phyloP scores from a whole-genome alignment of 2,797 vertebrate species.

The Fratercula arctica region DNA sequence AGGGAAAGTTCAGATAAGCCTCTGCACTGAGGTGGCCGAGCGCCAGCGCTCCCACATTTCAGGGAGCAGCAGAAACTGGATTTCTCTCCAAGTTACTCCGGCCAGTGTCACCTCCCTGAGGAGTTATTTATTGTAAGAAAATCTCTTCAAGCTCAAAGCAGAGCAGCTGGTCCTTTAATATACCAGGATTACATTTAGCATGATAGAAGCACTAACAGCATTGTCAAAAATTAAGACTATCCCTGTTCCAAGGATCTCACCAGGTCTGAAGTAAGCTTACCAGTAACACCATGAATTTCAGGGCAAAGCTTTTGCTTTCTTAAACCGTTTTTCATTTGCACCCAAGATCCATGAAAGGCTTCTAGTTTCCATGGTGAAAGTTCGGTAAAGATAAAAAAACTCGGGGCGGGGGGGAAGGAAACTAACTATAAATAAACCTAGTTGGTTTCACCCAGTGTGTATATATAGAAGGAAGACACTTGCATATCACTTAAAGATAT shows the following conservation, averaged over 20 bases:
- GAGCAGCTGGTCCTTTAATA: background rate
- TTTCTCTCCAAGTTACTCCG: background rate
- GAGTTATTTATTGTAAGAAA: background rate
- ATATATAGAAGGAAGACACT: background rate
- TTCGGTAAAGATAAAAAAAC: background rate
- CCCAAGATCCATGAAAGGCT: background rate
- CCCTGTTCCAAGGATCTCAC: background rate
- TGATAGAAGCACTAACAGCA: fast-evolving
- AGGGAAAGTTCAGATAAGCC: background rate
- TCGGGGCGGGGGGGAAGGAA: background rate
- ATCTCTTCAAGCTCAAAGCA: background rate
- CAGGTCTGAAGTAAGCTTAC: background rate
- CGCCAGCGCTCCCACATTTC: fast-evolving
- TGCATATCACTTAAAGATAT: background rate
- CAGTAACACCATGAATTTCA: background rate
- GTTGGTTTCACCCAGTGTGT: background rate
- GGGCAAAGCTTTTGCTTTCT: background rate
- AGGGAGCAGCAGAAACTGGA: background rate
- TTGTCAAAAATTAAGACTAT: background rate
- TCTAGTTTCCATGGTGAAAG: background rate
- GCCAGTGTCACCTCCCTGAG: background rate
- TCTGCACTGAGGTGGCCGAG: fast-evolving
- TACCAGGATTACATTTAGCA: background rate
- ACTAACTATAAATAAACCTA: background rate
- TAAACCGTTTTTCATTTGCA: background rate